Base-by-base conservation (phyloP, 2,113 vertebrate species). In the Azemiops feae region DNA sequence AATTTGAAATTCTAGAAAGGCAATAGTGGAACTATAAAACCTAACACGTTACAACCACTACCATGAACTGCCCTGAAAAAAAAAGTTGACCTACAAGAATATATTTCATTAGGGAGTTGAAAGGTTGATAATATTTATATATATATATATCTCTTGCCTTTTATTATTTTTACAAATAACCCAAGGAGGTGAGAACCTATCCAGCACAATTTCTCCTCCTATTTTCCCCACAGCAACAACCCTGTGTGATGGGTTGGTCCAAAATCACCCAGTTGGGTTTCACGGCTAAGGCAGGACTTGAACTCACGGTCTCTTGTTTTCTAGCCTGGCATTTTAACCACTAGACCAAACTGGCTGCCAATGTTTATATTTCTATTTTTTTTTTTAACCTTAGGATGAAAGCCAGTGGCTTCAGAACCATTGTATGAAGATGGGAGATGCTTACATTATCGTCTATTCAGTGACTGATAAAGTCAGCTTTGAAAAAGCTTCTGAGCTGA, bases 401-500 rank as follows among this genome's bases (percentile, higher is more conserved):
- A 98, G 98, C 94, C 98, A 98, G 93, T 99, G 99, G 99, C 97
- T 99, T 89, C 98, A 99, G 91, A 98, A 99, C 11, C 99, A 99
- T 96, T 99, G 99, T 96, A 99, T 99, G 99, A 98, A 98, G 95
- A 99, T 99, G 99, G 99, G 99, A 91, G 99, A 99, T 50, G 99
- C 99, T 50, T 99, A 99, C 86, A 98, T 99, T 96, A 99, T 99
- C 4, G 99, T 99, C 4, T 99, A 99, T 95, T 99, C 99, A 0
- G 99, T 99, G 95, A 99, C 99, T 0, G 99, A 99, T 97, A 99
- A 99, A 96, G 98, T 98, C 22, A 99, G 99, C 96, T 99, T 99
- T 3, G 99, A 99, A 97, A 99, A 99, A 94, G 99, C 99, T 4
- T 99, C 99, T 0, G 99, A 99, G 95, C 98, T 99, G 81, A 97